Base-by-base conservation (phyloP, 1,140 invertebrate genomes). In the Musca vetustissima region DNA sequence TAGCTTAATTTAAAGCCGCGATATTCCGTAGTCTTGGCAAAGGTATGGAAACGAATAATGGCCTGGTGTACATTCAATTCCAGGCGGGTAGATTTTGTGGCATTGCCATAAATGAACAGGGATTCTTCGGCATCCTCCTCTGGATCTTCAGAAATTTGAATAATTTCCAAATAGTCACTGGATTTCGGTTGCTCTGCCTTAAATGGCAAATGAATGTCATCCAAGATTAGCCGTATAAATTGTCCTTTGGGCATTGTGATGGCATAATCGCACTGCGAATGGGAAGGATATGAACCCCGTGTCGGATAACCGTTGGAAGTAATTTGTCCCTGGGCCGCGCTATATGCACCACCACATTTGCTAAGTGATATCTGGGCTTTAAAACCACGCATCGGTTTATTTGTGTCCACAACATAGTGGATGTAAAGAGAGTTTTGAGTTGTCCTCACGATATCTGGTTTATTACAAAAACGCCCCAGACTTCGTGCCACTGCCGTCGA, bases 311-410 rank as follows among this genome's bases (percentile, higher is more conserved):
- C 85, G 3, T 87, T 87, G 9, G 89, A 90, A 7, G 70, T 79
- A n/a, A 91, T 80, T 1, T 86, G 9, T 0, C 70, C 76, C 4
- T 2, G 7, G 0, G 0, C 1, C 0, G 1, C 17, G 1, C 32
- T 75, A 28, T 88, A 76, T 24, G 86, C 87, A 17, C 90, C 89
- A 21, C 88, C 87, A 76, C 88, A 89, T 7, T 53, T 73, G 85
- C 88, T 89, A 32, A 92, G 85, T 21, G 87, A 87, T 1, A 92
- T 79, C 55, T 87, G 86, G 1, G 92, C 90, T 79, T 89, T 89
- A 76, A 96, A 96, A 11, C 93, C 93, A 80, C 90, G 88, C 53
- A 86, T 87, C 0, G 92, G 92, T 53, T 90, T 87, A 11, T 83
- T 68, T 0, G 88, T 71, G 66, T 90, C 84, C 0, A 92, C 92